Evolutionary conservation across 2,113 vertebrate species (phyloP).

Genomic region (Galbula dea): DNA sequence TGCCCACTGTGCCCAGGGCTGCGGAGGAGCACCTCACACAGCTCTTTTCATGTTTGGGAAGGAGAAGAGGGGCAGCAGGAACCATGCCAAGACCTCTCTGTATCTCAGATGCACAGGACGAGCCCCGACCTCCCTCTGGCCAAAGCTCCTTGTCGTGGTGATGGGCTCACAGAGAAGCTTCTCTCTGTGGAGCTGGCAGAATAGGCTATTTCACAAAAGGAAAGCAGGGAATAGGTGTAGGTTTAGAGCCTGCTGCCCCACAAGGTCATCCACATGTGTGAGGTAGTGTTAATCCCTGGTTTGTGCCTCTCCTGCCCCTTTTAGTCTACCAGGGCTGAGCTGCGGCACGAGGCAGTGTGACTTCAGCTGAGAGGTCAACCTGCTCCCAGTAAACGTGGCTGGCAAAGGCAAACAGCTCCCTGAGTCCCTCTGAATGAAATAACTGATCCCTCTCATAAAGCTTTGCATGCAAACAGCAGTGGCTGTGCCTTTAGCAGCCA

Average conservation of each 20-base stretch:
- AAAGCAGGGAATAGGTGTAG: fast-evolving
- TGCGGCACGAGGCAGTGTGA: fast-evolving
- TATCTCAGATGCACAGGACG: neutral
- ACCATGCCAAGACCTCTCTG: fast-evolving
- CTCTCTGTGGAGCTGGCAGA: fast-evolving
- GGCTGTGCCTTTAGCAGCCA: neutral
- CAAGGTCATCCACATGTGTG: fast-evolving
- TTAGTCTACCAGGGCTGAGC: neutral
- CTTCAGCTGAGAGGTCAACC: neutral
- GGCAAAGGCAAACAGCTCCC: neutral
- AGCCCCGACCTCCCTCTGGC: fast-evolving
- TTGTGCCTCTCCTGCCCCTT: neutral
- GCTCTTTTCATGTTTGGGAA: neutral
- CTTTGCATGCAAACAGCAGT: neutral
- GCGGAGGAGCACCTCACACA: neutral
- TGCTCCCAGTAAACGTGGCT: neutral
- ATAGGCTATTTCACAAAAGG: fast-evolving
- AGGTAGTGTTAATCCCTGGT: neutral
- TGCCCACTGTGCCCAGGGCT: fast-evolving
- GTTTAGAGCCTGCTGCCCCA: neutral
- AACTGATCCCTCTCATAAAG: neutral
- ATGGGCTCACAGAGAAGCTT: fast-evolving
- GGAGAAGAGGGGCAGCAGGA: neutral
- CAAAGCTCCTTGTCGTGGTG: neutral
- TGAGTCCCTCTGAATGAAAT: neutral